Evolutionary conservation across 2,888 invertebrate genomes (phyloP).

Genomic region (Lasioglossum zephyrum): DNA sequence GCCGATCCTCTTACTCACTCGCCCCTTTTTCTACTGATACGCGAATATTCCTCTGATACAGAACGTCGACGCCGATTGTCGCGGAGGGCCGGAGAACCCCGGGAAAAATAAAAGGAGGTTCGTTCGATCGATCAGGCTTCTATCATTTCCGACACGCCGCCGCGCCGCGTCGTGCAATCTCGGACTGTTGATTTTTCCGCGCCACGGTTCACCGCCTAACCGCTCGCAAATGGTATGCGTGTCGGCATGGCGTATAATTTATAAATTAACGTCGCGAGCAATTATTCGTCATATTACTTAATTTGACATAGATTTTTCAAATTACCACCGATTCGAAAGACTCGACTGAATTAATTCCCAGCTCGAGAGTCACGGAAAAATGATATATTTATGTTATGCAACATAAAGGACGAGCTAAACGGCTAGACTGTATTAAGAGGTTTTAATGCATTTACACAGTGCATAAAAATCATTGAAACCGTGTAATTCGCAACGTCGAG

Average conservation of each 20-base stretch:
- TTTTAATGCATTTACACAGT: background rate
- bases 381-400: background rate
- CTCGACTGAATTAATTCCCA: no score
- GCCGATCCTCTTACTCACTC: conserved; percentile 19
- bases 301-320: no score
- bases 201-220: background rate
- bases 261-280: no score
- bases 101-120: background rate
- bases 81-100: background rate
- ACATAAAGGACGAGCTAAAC: background rate
- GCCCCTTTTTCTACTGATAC: background rate
- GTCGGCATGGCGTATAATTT: background rate
- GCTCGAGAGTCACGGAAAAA: no score
- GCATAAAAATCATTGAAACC: background rate
- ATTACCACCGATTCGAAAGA: no score
- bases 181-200: background rate
- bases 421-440: background rate
- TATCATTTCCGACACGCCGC: background rate
- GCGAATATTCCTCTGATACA: background rate
- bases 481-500: background rate
- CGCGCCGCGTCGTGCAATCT: background rate
- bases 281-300: no score
- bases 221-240: background rate
- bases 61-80: background rate
- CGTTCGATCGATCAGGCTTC: background rate